These are phyloP conservation scores for Pogoniulus pusillus DNA, from an alignment of 2,797 vertebrate species.

Conservation along the genomic window DNA sequence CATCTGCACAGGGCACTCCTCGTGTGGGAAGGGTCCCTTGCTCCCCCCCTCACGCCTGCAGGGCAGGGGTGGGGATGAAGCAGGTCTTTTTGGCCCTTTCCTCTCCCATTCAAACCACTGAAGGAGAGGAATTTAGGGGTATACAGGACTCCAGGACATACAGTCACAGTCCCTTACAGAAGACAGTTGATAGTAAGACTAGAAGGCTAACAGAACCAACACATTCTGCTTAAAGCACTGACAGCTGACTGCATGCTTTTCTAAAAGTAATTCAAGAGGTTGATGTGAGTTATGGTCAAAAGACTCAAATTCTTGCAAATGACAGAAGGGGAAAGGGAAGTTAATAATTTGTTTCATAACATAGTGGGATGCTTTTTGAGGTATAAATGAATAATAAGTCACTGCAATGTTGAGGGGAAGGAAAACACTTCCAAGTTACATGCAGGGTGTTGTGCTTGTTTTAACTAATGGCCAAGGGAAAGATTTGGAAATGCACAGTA, in stretches of 20 bases:
- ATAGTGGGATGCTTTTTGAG: background rate
- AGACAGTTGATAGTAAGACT: background rate
- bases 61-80: too few relatives aligned
- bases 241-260: background rate
- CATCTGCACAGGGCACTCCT: too few relatives aligned
- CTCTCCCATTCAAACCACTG: too few relatives aligned
- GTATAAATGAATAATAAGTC: background rate
- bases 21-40: too few relatives aligned
- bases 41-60: too few relatives aligned
- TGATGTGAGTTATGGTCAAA: background rate
- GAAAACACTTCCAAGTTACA: background rate
- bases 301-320: background rate
- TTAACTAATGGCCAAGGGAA: background rate
- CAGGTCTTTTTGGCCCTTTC: too few relatives aligned
- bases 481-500: background rate
- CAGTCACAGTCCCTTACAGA: too few relatives aligned
- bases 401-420: background rate
- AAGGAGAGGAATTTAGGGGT: too few relatives aligned
- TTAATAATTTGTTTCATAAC: background rate
- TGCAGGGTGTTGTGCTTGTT: background rate
- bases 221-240: background rate
- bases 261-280: background rate
- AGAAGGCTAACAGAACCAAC: background rate
- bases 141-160: too few relatives aligned
- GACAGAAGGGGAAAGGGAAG: background rate